Evolutionary conservation across 2,113 vertebrate genomes (phyloP).

Genomic region (Hiodon tergisus): DNA sequence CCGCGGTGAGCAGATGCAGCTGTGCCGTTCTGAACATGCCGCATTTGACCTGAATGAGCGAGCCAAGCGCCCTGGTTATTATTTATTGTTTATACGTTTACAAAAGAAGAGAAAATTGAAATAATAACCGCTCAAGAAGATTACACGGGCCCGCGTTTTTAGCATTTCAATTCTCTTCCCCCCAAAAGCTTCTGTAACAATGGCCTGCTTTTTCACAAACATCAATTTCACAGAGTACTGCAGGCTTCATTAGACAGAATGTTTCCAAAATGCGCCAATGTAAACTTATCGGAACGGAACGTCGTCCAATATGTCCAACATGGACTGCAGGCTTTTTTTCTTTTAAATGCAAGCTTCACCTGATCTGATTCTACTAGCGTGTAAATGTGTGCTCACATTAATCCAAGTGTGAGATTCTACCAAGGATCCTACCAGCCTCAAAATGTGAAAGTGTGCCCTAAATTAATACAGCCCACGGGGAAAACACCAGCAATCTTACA

Average conservation of each 20-base stretch:
- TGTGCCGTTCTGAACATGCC: too few species aligned
- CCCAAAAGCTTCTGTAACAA: background rate
- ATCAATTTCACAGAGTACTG: slow-evolving; percentile 41
- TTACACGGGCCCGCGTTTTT: background rate
- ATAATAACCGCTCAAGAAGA: background rate
- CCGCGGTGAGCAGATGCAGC: too few species aligned
- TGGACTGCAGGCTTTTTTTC: background rate
- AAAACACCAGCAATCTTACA: too few species aligned
- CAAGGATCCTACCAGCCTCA: too few species aligned
- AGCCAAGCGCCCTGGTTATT: too few species aligned
- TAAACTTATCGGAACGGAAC: slow-evolving; percentile 4
- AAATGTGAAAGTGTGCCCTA: too few species aligned
- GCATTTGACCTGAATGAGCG: too few species aligned
- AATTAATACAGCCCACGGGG: too few species aligned
- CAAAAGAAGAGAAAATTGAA: too few species aligned
- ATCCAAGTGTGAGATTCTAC: background rate
- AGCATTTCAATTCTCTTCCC: background rate
- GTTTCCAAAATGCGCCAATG: slow-evolving; percentile 13
- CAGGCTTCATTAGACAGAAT: slow-evolving; percentile 8
- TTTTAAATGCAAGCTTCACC: slow-evolving; percentile 3
- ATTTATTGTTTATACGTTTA: too few species aligned
- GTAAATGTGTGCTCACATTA: slow-evolving; percentile 10
- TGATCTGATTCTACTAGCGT: slow-evolving; percentile 17
- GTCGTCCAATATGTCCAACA: background rate
- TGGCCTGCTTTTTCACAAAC: slow-evolving; percentile 29